These are phyloP conservation scores for Cotesia vestalis DNA, from an alignment of 1,140 invertebrate genomes.

Conservation along the genomic window DNA sequence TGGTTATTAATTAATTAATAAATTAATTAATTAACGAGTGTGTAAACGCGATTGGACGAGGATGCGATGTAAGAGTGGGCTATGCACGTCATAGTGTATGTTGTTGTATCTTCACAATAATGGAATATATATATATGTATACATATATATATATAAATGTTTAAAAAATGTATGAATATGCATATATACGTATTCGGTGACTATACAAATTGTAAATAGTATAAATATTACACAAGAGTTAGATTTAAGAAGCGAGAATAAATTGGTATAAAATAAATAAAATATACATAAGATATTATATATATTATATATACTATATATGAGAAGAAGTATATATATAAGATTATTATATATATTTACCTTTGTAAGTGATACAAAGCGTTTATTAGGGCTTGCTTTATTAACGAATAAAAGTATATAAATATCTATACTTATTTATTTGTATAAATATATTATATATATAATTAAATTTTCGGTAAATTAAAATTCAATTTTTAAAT, in stretches of 20 bases:
- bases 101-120: slow-evolving; percentile 29
- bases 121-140: slow-evolving; percentile 18
- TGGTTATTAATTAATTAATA: neutral
- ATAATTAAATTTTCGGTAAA: too few relatives aligned
- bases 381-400: slow-evolving; percentile 52
- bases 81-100: slow-evolving; percentile 33
- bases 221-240: slow-evolving; percentile 61
- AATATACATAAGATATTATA: slow-evolving; percentile 63
- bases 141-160: slow-evolving; percentile 34
- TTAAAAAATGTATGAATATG: slow-evolving; percentile 38
- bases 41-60: slow-evolving; percentile 35
- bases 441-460: too few relatives aligned
- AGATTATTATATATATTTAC: slow-evolving; percentile 60
- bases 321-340: slow-evolving; percentile 51
- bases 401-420: slow-evolving; percentile 31
- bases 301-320: slow-evolving; percentile 54
- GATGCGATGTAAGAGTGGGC: slow-evolving; percentile 38
- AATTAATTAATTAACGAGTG: slow-evolving; percentile 45
- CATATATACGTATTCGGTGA: slow-evolving; percentile 42
- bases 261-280: slow-evolving; percentile 64
- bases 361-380: slow-evolving; percentile 62
- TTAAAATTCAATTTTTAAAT: too few relatives aligned
- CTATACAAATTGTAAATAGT: slow-evolving; percentile 60
- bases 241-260: slow-evolving; percentile 61
- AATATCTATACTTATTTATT: neutral